phyloP scores from a whole-genome alignment of 2,797 vertebrate genomes.

The Tenualosa thibaudeaui region DNA sequence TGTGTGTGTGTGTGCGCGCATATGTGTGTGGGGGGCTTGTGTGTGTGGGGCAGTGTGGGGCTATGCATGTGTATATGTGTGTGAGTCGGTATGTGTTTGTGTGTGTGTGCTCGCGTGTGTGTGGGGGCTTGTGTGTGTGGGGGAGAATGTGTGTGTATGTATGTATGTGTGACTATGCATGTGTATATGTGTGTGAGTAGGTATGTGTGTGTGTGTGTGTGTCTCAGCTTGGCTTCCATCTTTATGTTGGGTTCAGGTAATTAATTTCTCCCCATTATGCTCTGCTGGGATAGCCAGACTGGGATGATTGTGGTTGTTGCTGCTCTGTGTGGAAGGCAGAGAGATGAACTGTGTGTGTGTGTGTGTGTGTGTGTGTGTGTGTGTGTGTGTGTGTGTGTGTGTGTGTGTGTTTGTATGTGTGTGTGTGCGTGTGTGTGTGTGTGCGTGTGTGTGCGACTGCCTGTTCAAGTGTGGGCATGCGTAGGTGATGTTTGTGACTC shows the following conservation, averaged over 20 bases:
- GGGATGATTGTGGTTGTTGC: slow-evolving; percentile 17
- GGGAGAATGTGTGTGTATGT: no score
- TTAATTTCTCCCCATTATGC: slow-evolving; percentile 52
- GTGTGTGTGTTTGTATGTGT: neutral
- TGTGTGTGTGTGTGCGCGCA: neutral
- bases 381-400: slow-evolving; percentile 10
- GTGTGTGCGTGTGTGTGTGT: neutral
- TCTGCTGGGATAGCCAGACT: slow-evolving; percentile 1
- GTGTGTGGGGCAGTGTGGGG: neutral
- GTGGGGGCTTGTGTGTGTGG: neutral
- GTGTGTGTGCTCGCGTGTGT: neutral
- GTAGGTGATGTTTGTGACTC: neutral
- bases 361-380: neutral
- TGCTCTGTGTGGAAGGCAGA: neutral
- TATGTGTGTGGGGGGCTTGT: neutral
- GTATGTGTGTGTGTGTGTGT: neutral
- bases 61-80: neutral
- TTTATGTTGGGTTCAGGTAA: slow-evolving; percentile 35
- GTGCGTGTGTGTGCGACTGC: neutral
- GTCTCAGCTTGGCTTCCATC: slow-evolving; percentile 21
- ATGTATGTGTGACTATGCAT: neutral
- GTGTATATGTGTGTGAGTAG: neutral
- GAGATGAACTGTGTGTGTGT: neutral
- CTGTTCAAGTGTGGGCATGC: neutral
- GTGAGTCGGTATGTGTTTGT: neutral